Percentiles rank a stretch among this genome's conserved stretches.
Evolutionary conservation across 2,113 vertebrate species (phyloP).

Genomic region (Tor tambroides): DNA sequence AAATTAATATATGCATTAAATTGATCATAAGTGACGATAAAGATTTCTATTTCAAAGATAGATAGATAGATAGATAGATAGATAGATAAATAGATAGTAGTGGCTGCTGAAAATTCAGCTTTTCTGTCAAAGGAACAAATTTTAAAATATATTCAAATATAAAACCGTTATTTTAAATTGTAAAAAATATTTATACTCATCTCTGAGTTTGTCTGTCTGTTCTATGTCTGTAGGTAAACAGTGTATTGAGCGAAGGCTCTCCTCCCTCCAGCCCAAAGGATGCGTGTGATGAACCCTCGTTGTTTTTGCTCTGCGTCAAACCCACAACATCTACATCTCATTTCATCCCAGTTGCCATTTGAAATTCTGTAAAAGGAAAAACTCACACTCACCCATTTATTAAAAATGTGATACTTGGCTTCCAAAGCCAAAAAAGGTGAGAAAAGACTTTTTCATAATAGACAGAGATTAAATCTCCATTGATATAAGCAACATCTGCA

Average conservation of each 20-base stretch:
- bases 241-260: conserved; percentile 90
- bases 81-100: too few relatives aligned
- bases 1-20: background rate
- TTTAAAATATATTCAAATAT: background rate
- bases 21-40: background rate
- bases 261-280: conserved; percentile 80
- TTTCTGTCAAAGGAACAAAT: background rate
- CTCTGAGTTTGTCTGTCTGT: conserved; percentile 14
- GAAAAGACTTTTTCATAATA: background rate
- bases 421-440: conserved; percentile 8
- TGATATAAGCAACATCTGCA: background rate
- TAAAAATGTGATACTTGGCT: conserved; percentile 15
- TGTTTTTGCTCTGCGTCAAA: conserved; percentile 1
- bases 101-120: background rate
- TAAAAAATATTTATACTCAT: background rate
- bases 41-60: background rate
- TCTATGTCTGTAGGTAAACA: conserved; percentile 81
- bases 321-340: background rate
- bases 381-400: background rate
- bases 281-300: conserved; percentile 67
- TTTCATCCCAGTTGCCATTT: conserved; percentile 2
- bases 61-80: too few relatives aligned
- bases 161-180: background rate
- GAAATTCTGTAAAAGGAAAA: background rate
- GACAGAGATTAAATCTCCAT: background rate